Conservation (phyloP, 2,113 vertebrate genomes). For the Echinops telfairi region DNA sequence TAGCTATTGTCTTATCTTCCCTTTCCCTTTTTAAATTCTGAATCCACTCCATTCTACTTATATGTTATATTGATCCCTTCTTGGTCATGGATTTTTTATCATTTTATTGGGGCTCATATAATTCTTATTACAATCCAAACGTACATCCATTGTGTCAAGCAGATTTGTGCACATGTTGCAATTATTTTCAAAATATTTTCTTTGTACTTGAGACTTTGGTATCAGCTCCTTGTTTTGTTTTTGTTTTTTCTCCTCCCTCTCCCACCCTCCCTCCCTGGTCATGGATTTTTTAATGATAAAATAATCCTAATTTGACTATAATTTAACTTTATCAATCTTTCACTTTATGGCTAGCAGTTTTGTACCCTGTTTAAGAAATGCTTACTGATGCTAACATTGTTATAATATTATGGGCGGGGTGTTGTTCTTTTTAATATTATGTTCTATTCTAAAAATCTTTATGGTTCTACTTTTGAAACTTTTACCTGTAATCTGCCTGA, state of each 20-base stretch:
- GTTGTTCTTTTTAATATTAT: neutral
- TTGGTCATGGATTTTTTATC: neutral
- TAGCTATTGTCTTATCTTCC: neutral
- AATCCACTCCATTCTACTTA: neutral
- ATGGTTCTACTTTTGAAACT: conserved; percentile 21
- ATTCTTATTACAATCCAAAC: too few species aligned
- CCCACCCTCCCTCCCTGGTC: neutral
- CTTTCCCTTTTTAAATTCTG: neutral
- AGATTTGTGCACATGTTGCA: too few species aligned
- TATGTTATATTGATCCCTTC: neutral
- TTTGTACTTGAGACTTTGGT: too few species aligned
- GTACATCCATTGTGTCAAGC: too few species aligned
- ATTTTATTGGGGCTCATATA: too few species aligned
- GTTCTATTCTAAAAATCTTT: neutral
- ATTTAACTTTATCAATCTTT: neutral
- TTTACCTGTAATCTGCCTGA: neutral
- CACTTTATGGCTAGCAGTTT: conserved; percentile 15
- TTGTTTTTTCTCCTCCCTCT: too few species aligned
- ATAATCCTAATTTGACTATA: conserved; percentile 22
- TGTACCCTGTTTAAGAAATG: neutral
- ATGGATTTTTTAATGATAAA: conserved; percentile 9
- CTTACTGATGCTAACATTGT: neutral
- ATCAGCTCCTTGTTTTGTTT: too few species aligned
- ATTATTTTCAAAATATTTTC: too few species aligned
- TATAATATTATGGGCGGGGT: too few species aligned